phyloP scores from a whole-genome alignment of 2,888 invertebrate genomes.

The Gnatocerus cornutus region DNA sequence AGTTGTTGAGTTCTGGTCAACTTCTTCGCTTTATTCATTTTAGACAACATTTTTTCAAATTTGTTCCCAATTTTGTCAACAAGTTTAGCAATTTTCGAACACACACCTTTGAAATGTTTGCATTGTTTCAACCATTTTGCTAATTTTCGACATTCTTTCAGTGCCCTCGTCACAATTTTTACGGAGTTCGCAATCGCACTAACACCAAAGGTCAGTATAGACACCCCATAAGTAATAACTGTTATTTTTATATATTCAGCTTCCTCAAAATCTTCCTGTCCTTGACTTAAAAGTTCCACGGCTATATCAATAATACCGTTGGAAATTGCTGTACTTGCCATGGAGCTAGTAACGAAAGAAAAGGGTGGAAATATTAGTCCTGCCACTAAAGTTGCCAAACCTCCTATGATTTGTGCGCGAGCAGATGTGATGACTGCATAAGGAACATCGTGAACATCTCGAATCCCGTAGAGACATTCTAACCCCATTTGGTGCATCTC shows the following conservation, averaged over 20 bases:
- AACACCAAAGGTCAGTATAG: conserved; percentile 18
- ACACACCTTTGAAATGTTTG: conserved; percentile 11
- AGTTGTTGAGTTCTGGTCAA: not conserved
- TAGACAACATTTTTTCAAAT: not conserved
- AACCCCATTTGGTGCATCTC: conserved; percentile 17
- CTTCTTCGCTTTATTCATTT: not conserved
- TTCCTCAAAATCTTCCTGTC: not conserved
- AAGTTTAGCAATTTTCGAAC: not conserved
- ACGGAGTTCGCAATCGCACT: conserved; percentile 4
- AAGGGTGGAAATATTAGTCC: conserved; percentile 14
- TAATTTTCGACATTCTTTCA: conserved; percentile 1
- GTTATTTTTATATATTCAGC: conserved; percentile 13
- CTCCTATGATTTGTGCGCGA: conserved; percentile 20
- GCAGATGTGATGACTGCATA: too few species aligned
- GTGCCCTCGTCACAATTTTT: conserved; percentile 15
- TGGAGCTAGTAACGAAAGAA: conserved; percentile 5
- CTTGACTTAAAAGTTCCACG: conserved; percentile 1
- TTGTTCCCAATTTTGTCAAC: conserved; percentile 18
- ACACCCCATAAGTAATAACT: conserved; percentile 14
- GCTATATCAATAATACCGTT: conserved; percentile 24
- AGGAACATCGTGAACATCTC: conserved; percentile 5
- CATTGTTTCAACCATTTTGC: conserved; percentile 7
- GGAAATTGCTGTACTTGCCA: conserved; percentile 11
- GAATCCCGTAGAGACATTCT: conserved; percentile 12
- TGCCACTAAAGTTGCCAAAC: conserved; percentile 7